Percentiles rank a stretch among this genome's conserved stretches.
Conservation (phyloP, 1,140 invertebrate species). For the Acromyrmex charruanus region DNA sequence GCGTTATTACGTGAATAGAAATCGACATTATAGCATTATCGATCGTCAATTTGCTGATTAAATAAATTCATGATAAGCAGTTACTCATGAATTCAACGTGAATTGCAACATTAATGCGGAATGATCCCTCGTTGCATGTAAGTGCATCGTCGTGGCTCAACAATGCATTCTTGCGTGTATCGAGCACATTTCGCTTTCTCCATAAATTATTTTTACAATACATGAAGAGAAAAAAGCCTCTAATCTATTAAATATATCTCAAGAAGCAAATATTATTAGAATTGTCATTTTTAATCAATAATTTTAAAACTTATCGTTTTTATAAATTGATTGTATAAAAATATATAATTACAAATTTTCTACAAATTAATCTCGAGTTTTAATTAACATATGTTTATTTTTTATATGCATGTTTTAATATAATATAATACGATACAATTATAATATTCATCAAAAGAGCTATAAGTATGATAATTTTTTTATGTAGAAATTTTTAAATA, state of each 20-base stretch:
- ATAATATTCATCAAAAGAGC: not conserved
- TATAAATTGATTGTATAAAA: too few species aligned
- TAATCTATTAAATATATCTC: not conserved
- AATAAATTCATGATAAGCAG: conserved; percentile 10
- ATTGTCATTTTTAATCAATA: not conserved
- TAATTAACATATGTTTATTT: too few species aligned
- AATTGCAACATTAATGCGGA: conserved; percentile 7
- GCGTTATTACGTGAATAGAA: conserved; percentile 2
- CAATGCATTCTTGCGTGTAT: conserved; percentile 20
- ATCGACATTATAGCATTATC: conserved; percentile 3
- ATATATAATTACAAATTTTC: too few species aligned
- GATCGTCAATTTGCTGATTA: conserved; percentile 9
- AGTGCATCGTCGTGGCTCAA: not conserved
- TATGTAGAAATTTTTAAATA: not conserved
- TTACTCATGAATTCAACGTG: not conserved
- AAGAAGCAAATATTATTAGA: not conserved
- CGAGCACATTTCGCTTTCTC: not conserved
- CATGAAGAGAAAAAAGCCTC: not conserved
- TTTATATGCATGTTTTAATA: too few species aligned
- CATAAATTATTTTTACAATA: conserved; percentile 29
- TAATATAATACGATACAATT: not conserved
- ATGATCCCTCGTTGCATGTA: conserved; percentile 12
- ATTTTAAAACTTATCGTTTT: too few species aligned
- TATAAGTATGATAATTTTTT: not conserved
- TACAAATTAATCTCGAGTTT: too few species aligned